Conservation (phyloP, 2,797 vertebrate genomes). For the Numenius phaeopus region DNA sequence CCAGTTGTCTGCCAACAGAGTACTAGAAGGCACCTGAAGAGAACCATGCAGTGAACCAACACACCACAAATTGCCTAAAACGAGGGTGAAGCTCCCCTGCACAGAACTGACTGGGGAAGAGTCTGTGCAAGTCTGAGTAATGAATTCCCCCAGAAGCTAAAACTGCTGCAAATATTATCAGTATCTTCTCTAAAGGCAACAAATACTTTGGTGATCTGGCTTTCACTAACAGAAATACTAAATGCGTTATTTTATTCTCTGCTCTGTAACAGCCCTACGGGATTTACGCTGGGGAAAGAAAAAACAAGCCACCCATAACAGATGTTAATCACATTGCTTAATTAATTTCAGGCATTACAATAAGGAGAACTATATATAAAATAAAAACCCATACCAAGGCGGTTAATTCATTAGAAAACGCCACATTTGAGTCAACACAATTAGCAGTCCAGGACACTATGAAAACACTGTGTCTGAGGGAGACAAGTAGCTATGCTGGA, state of each 20-base stretch:
- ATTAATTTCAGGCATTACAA: not conserved
- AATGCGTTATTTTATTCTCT: too few relatives aligned
- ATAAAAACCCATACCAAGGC: not conserved
- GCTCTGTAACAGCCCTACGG: not conserved
- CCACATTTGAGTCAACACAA: not conserved
- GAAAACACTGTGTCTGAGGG: not conserved
- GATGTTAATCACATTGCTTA: not conserved
- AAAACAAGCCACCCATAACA: not conserved
- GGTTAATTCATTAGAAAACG: not conserved
- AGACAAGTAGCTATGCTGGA: not conserved
- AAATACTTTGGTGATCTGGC: not conserved
- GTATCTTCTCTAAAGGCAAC: not conserved
- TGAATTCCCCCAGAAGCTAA: not conserved
- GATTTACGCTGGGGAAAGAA: not conserved
- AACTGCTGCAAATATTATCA: not conserved
- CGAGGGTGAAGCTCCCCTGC: not conserved
- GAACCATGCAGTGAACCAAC: not conserved
- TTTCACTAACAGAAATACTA: not conserved
- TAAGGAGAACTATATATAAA: not conserved
- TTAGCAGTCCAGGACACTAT: not conserved
- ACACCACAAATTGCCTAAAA: not conserved
- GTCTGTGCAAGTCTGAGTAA: not conserved
- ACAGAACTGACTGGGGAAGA: not conserved
- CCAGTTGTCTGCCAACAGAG: not conserved
- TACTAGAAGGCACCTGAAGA: not conserved